A percentile compares a stretch with the other conserved stretches of the same genome.
These are phyloP conservation scores for Amblyornis subalaris DNA, from an alignment of 2,113 vertebrate species.

Conservation along the genomic window DNA sequence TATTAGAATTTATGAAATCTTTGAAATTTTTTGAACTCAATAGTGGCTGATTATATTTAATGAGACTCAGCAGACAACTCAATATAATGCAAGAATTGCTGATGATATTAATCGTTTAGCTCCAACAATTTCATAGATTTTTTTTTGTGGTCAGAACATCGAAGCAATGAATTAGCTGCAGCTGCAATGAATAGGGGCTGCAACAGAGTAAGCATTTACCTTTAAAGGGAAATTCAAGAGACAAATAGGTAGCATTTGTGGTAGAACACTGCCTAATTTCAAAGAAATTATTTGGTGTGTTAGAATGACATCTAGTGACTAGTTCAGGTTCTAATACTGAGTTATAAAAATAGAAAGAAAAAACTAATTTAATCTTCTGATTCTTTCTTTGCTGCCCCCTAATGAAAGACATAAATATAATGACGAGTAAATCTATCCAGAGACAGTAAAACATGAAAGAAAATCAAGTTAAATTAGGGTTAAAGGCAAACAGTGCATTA, in stretches of 20 bases:
- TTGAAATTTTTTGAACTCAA: neutral
- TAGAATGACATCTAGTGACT: conserved; percentile 67
- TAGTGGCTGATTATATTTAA: neutral
- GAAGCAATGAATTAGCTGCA: neutral
- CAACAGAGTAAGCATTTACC: neutral
- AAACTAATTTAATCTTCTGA: neutral
- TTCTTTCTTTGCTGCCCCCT: conserved; percentile 8
- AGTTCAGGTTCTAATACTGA: neutral
- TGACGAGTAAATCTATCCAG: neutral
- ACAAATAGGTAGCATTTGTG: neutral
- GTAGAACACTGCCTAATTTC: neutral
- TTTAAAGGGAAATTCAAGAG: neutral
- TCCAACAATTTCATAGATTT: neutral
- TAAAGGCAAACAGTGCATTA: neutral
- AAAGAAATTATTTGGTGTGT: conserved; percentile 43
- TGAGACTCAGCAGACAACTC: neutral
- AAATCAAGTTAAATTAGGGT: neutral
- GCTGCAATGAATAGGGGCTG: neutral
- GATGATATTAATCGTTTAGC: neutral
- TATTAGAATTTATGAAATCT: neutral
- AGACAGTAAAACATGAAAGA: neutral
- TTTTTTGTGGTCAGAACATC: neutral
- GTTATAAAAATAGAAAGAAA: conserved; percentile 7
- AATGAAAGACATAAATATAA: neutral
- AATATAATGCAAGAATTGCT: neutral